phyloP scores from a whole-genome alignment of 2,888 invertebrate genomes.

The Poecilobothrus nobilitatus region DNA sequence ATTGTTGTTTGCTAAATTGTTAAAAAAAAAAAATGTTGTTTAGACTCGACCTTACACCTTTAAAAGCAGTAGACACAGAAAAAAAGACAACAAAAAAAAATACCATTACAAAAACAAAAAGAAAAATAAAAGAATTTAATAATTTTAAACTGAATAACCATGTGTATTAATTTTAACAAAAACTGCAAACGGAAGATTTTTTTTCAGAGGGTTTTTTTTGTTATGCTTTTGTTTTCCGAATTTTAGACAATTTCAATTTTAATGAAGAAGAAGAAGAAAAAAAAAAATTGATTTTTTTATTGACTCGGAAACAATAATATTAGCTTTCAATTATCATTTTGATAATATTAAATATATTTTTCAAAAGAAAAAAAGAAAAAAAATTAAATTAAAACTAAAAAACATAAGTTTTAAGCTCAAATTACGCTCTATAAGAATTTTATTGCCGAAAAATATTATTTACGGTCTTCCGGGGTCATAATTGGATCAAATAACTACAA shows the following conservation, averaged over 20 bases:
- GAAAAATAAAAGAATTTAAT: too few species aligned
- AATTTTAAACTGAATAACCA: too few species aligned
- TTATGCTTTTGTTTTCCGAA: too few species aligned
- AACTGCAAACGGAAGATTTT: not conserved
- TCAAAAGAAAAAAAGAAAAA: not conserved
- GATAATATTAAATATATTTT: not conserved
- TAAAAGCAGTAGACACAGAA: not conserved
- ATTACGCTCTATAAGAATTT: not conserved
- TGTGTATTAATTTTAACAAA: not conserved
- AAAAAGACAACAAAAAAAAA: too few species aligned
- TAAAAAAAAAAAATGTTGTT: not conserved
- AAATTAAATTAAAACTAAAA: not conserved
- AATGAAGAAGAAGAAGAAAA: not conserved
- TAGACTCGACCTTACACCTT: constrained; percentile 1
- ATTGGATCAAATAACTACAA: not conserved
- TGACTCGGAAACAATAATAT: not conserved
- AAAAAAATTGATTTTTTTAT: constrained; percentile 1
- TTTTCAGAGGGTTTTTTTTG: not conserved
- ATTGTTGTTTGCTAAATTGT: too few species aligned
- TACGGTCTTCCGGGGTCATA: constrained; percentile 4
- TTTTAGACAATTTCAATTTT: not conserved
- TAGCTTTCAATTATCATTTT: not conserved
- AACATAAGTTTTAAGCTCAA: not conserved
- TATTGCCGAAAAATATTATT: constrained; percentile 4
- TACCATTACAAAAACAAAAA: too few species aligned